Percentiles rank a stretch among this genome's conserved stretches.
Conservation (phyloP, 1,140 invertebrate genomes). For the Leptinotarsa texana region DNA sequence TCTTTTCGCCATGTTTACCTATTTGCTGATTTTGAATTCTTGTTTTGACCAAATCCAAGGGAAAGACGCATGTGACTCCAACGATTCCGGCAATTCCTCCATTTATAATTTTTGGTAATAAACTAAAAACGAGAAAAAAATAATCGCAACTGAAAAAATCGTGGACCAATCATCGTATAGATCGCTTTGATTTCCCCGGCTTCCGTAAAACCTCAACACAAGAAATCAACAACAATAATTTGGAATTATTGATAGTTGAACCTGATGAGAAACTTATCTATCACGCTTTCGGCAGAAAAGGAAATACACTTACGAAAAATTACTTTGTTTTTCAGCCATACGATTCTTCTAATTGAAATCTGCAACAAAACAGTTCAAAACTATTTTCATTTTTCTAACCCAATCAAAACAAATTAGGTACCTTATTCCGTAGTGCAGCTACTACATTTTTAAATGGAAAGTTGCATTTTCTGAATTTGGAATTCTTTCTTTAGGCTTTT, state of each 20-base stretch:
- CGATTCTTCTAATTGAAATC: neutral
- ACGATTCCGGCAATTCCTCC: conserved; percentile 99
- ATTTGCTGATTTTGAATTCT: conserved; percentile 92
- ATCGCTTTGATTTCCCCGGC: neutral
- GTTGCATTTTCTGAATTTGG: too few relatives aligned
- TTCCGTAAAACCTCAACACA: too few relatives aligned
- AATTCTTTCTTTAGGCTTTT: too few relatives aligned
- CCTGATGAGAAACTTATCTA: too few relatives aligned
- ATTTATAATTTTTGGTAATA: conserved; percentile 95
- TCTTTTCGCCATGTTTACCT: conserved; percentile 85
- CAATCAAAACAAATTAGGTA: too few relatives aligned
- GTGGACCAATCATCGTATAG: neutral
- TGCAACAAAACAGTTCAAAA: neutral
- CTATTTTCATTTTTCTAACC: too few relatives aligned
- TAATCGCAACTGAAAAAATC: neutral
- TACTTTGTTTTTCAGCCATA: conserved; percentile 37
- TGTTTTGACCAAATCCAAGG: conserved; percentile 96
- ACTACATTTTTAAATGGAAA: too few relatives aligned
- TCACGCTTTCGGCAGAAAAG: too few relatives aligned
- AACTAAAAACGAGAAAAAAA: conserved; percentile 58
- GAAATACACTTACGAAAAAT: conserved; percentile 36
- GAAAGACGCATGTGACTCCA: conserved; percentile 98
- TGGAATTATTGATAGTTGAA: too few relatives aligned
- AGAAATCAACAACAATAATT: too few relatives aligned
- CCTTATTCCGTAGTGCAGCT: too few relatives aligned